Base-by-base conservation (phyloP, 2,113 vertebrate species). In the Anser cygnoides region DNA sequence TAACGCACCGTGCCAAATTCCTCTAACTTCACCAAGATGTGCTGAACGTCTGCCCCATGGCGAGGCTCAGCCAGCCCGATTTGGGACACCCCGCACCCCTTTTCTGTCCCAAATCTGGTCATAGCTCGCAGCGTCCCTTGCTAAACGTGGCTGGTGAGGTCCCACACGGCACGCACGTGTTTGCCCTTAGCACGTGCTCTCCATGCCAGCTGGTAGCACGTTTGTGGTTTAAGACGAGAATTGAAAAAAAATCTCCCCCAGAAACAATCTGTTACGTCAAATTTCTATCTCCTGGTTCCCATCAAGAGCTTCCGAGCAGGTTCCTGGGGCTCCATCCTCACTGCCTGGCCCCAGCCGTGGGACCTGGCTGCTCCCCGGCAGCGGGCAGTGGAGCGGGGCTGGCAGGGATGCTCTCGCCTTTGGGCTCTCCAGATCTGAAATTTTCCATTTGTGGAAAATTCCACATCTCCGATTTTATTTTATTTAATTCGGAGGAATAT, bases 1-100 rank as follows among this genome's bases (percentile, higher is more conserved):
- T 91, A 85, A 89, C 96, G 65, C 87, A 43, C 87, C 87, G 14
- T 91, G 89, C 91, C 96, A 87, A 29, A 90, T 73, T 66, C 92
- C 83, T 90, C 91, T 92, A 91, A 97, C 54, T 85, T 90, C 88
- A 19, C 85, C 97, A 95, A 96, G 95, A 95, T 94, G 97, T 85
- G 67, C 87, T 68, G 86, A 94, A 70, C 1, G 0, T 31, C 87
- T 93, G 90, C 74, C 95, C 87, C 49, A 63, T 11, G 90, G 79
- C 82, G 61, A 72, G 73, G 79, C 76, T 67, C 66, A 52, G 54
- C 50, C 79, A 59, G 67, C 43, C 15, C 5, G 41, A 4, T 52
- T 31, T 70, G 57, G 84, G 76, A 84, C 41, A 19, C 11, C 17
- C 62, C 71, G 72, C 73, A 59, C 5, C 46, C 20, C 11, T 1